Evolutionary conservation across 2,888 invertebrate genomes (phyloP).

Genomic region (Drosophila antonietae): DNA sequence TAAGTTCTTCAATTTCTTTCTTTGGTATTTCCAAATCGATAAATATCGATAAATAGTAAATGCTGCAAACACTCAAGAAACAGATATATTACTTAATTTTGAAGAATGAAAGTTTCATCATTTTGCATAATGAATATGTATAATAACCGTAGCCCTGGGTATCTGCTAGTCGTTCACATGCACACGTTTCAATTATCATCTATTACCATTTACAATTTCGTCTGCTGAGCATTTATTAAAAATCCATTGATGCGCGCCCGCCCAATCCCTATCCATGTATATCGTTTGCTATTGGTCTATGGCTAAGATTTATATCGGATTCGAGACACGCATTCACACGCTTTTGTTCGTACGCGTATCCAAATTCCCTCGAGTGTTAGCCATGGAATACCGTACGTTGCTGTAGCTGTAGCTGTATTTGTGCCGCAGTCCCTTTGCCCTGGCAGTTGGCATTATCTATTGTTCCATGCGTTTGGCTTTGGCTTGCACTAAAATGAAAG

Average conservation of each 20-base stretch:
- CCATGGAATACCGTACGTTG: conserved; percentile 24
- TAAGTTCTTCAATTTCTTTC: not conserved
- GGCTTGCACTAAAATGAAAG: conserved; percentile 74
- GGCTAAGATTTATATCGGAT: conserved; percentile 70
- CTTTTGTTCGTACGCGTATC: conserved; percentile 68
- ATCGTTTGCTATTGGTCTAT: conserved; percentile 14
- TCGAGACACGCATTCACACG: conserved; percentile 75
- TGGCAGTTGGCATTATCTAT: conserved; percentile 59
- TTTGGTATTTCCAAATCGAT: not conserved
- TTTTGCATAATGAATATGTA: too few species aligned
- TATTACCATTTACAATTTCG: conserved; percentile 27
- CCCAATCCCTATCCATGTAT: not conserved
- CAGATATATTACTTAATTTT: too few species aligned
- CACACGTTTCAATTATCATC: too few species aligned
- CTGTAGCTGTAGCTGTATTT: conserved; percentile 22
- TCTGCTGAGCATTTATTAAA: conserved; percentile 65
- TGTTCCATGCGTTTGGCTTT: conserved; percentile 44
- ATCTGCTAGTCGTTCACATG: not conserved
- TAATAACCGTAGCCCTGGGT: not conserved
- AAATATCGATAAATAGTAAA: not conserved
- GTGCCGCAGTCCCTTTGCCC: conserved; percentile 31
- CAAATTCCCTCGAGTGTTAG: conserved; percentile 70
- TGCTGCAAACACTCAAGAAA: too few species aligned
- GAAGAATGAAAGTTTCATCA: too few species aligned
- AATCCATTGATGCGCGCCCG: conserved; percentile 65